A percentile compares a stretch with the other conserved stretches of the same genome.
Evolutionary conservation across 2,797 vertebrate genomes (phyloP).

Genomic region (Poecilia velifera): DNA sequence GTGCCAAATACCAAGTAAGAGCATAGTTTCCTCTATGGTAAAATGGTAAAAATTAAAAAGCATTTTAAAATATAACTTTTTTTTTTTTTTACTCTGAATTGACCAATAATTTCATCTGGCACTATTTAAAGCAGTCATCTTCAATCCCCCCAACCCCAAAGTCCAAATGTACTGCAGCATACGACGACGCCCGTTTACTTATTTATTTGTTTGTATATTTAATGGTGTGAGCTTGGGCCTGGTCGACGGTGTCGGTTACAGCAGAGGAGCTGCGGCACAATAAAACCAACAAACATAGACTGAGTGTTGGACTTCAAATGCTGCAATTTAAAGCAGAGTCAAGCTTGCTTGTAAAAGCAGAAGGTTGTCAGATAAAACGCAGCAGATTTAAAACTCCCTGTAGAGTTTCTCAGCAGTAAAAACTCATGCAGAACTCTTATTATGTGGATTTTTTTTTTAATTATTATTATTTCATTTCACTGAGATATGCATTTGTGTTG

Average conservation of each 20-base stretch:
- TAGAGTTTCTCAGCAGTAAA: background rate
- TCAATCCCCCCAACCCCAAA: too few relatives aligned
- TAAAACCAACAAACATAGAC: background rate
- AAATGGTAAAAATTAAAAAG: background rate
- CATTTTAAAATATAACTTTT: background rate
- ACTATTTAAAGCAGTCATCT: background rate
- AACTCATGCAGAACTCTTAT: background rate
- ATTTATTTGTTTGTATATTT: conserved; percentile 3
- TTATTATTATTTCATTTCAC: background rate
- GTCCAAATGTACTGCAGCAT: background rate
- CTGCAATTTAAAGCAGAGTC: background rate
- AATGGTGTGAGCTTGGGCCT: background rate
- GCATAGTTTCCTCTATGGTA: background rate
- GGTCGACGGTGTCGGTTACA: background rate
- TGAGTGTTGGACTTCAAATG: too few relatives aligned
- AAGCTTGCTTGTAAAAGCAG: background rate
- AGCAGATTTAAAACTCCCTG: background rate
- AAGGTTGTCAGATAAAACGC: background rate
- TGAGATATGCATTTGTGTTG: background rate
- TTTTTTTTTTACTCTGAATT: background rate
- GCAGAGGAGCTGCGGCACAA: background rate
- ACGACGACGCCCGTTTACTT: background rate
- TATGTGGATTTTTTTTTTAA: background rate
- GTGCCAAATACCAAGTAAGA: background rate
- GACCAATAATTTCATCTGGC: background rate